A percentile compares a stretch with the other conserved stretches of the same genome.
Evolutionary conservation across 2,888 invertebrate species (phyloP).

Genomic region (Schizaphis graminum): DNA sequence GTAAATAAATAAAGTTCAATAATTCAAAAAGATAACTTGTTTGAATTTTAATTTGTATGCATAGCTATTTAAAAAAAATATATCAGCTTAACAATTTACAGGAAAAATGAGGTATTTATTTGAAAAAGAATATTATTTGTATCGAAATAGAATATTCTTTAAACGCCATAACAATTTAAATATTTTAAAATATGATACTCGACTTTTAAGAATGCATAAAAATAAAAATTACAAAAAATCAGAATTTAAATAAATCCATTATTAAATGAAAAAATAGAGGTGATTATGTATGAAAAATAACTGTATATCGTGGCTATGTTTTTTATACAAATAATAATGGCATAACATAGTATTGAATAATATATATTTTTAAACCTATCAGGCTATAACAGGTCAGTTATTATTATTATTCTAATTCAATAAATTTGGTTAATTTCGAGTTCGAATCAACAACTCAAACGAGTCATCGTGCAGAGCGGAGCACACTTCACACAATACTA

Average conservation of each 20-base stretch:
- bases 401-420: neutral
- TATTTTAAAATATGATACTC: neutral
- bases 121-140: neutral
- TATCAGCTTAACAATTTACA: neutral
- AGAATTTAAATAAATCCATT: neutral
- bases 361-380: neutral
- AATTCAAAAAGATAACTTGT: neutral
- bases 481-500: neutral
- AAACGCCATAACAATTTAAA: neutral
- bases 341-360: neutral
- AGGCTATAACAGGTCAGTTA: neutral
- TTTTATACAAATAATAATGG: neutral
- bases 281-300: neutral
- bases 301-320: neutral
- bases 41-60: neutral
- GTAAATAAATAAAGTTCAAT: neutral
- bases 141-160: neutral
- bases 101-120: neutral
- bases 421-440: constrained; percentile 4
- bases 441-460: neutral
- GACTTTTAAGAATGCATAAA: neutral
- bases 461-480: neutral
- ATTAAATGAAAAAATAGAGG: neutral
- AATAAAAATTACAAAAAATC: neutral
- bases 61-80: neutral